These are phyloP conservation scores for Bhutanitis thaidina DNA, from an alignment of 2,888 invertebrate species.

Conservation along the genomic window DNA sequence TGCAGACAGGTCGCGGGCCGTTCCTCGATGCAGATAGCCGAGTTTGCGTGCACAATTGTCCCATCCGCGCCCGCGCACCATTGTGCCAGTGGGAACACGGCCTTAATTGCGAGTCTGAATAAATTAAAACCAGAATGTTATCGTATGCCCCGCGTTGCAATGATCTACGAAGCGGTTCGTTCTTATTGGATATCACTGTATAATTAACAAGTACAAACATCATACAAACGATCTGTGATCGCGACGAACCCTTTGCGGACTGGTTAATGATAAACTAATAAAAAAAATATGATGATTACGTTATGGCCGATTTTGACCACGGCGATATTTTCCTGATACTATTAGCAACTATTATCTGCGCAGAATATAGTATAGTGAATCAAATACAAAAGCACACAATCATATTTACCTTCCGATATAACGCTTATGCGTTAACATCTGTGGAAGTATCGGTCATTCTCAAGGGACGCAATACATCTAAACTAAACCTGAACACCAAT, in stretches of 20 bases:
- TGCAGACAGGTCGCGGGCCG: slow-evolving; percentile 39
- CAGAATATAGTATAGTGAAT: no score
- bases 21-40: slow-evolving; percentile 66
- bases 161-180: slow-evolving; percentile 39
- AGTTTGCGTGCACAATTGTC: slow-evolving; percentile 70
- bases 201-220: slow-evolving; percentile 9
- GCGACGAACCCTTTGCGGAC: neutral
- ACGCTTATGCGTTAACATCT: no score
- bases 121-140: slow-evolving; percentile 73
- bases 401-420: no score
- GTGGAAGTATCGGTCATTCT: no score
- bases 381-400: no score
- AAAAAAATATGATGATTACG: no score
- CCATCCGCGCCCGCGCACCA: slow-evolving; percentile 61
- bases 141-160: slow-evolving; percentile 45
- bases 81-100: slow-evolving; percentile 68
- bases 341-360: no score
- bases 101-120: slow-evolving; percentile 74
- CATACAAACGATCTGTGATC: slow-evolving; percentile 10
- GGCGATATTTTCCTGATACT: no score
- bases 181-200: slow-evolving; percentile 7
- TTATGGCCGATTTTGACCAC: no score
- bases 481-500: no score
- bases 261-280: no score
- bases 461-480: no score